Conservation (phyloP, 2,888 invertebrate genomes). For the Theodoxus fluviatilis region DNA sequence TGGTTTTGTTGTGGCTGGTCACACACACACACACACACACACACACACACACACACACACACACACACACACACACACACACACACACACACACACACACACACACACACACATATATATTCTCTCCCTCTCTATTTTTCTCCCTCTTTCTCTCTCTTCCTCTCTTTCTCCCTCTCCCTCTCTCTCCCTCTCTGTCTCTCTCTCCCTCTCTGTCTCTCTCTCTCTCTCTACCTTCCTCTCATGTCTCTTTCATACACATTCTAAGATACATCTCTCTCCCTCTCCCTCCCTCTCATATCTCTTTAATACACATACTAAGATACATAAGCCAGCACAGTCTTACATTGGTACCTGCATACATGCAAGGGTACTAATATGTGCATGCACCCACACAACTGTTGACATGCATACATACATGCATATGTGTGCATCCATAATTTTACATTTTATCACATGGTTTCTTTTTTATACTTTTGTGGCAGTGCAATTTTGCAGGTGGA, state of each 20-base stretch:
- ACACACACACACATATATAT: background rate
- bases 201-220: background rate
- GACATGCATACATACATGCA: too few species aligned
- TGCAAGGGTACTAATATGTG: too few species aligned
- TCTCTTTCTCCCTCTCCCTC: constrained; percentile 2
- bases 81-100: constrained; percentile 2
- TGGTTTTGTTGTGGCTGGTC: background rate
- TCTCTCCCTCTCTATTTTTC: background rate
- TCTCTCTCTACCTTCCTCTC: background rate
- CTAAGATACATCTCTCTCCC: background rate
- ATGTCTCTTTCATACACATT: background rate
- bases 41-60: constrained; percentile 8
- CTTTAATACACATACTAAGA: too few species aligned
- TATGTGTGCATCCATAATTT: too few species aligned
- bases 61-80: too few species aligned
- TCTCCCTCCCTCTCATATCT: background rate
- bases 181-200: constrained; percentile 6
- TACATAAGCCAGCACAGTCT: too few species aligned
- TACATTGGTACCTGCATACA: too few species aligned
- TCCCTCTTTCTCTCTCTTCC: background rate
- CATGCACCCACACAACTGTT: too few species aligned
- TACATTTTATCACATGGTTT: too few species aligned
- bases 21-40: background rate
- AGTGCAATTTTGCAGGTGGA: too few species aligned
- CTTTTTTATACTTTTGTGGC: too few species aligned